Evolutionary conservation across 2,888 invertebrate species (phyloP), one percentile per base, ranked within the genome.

Genomic region (Noctuana brunneofusca): DNA sequence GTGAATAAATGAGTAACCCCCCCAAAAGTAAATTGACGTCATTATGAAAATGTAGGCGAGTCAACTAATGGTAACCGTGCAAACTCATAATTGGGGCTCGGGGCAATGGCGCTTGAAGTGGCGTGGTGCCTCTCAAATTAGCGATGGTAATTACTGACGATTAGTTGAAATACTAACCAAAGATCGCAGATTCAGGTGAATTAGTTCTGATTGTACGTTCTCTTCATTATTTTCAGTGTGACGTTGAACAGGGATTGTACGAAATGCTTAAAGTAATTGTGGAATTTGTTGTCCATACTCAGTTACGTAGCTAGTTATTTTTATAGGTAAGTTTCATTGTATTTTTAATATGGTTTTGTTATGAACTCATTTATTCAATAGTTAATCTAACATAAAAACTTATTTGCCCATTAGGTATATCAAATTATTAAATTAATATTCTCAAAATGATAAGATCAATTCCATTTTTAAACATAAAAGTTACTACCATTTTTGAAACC

Each of bases 21-120:
- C 41, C 63, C 72, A 71, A 74, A 70, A 57, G 65, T 55, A 71
- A 76, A 78, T 77, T 74, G 75, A 72, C 71, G 72, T 73, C 74
- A 77, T 83, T 80, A 79, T 72, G 76, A 72, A 75, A 81, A 79
- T 72, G 71, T 70, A 69, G 69, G 73, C 71, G 75, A 79, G 79
- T 75, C 64, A 76, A 79, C 75, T 77, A 67, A 71, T 70, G 70
- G 71, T 71, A 76, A 78, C 76, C 68, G 65, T 63, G 67, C 68
- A 69, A 72, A 78, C 73, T 79, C 69, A 68, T 79, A 77, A 79
- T 77, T 75, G 74, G 70, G 66, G 65, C 68, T 68, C 49, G 60
- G 65, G 62, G 70, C 65, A 67, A 64, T 69, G 64, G 63, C 66
- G 68, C 69, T 65, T 59, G 64, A 68, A 69, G 60, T 68, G 69